Conservation (phyloP, 2,113 vertebrate genomes). For the Furnarius figulus region DNA sequence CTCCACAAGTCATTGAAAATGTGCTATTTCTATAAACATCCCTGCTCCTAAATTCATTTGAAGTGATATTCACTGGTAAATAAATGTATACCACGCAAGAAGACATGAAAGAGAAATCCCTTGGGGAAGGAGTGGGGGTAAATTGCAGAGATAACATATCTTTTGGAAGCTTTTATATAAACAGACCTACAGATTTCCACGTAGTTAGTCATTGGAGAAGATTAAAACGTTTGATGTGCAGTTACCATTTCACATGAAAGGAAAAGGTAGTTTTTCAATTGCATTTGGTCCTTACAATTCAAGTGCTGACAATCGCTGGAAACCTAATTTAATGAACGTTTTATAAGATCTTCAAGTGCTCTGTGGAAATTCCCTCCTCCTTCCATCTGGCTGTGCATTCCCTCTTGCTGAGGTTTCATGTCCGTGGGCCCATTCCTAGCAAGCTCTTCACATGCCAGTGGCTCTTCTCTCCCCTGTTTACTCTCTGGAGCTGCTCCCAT, state of each 20-base stretch:
- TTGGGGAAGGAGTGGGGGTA: conserved; percentile 35
- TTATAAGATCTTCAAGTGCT: conserved; percentile 5
- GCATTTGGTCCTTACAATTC: conserved; percentile 32
- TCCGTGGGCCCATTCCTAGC: conserved; percentile 9
- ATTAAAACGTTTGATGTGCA: conserved; percentile 59
- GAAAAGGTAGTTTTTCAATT: conserved; percentile 43
- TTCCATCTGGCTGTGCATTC: not conserved
- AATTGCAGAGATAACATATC: conserved; percentile 60
- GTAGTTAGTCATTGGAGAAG: conserved; percentile 30
- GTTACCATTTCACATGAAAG: conserved; percentile 55
- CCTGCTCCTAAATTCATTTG: conserved; percentile 48
- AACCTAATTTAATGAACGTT: conserved; percentile 33
- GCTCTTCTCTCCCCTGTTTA: conserved; percentile 2
- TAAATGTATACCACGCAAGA: conserved; percentile 32
- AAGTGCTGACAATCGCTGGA: not conserved
- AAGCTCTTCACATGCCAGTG: conserved; percentile 8
- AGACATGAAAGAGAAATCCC: conserved; percentile 63
- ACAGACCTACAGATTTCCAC: conserved; percentile 56
- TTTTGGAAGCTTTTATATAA: conserved; percentile 65
- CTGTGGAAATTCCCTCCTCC: conserved; percentile 30
- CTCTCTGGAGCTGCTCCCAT: conserved; percentile 30
- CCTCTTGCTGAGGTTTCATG: not conserved
- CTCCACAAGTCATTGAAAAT: conserved; percentile 55
- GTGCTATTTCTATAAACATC: conserved; percentile 60
- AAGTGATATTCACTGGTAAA: conserved; percentile 57